These are phyloP conservation scores for Phengaris arion DNA, from an alignment of 2,888 invertebrate genomes.

Conservation along the genomic window DNA sequence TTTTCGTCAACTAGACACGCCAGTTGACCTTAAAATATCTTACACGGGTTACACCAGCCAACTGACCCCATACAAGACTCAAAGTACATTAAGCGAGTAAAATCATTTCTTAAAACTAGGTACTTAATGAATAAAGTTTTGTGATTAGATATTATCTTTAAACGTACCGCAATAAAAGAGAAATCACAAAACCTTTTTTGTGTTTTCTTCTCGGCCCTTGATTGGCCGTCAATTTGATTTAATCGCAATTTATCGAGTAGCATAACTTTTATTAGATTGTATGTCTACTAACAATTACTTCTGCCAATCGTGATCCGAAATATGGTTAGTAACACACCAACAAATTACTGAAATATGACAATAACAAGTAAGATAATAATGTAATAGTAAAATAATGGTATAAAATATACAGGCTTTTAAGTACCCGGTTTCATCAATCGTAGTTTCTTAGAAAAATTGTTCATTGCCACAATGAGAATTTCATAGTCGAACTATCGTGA, in stretches of 20 bases:
- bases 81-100: too few species aligned
- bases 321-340: background rate
- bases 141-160: background rate
- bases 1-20: too few species aligned
- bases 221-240: slow-evolving; percentile 20
- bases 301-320: slow-evolving; percentile 18
- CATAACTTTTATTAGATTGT: slow-evolving; percentile 26
- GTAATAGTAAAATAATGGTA: background rate
- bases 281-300: slow-evolving; percentile 1
- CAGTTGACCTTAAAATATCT: too few species aligned
- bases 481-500: background rate
- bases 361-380: background rate
- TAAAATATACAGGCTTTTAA: background rate
- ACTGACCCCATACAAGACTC: too few species aligned
- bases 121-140: background rate
- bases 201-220: slow-evolving; percentile 6
- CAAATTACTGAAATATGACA: background rate
- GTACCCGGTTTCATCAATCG: background rate
- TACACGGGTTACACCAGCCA: too few species aligned
- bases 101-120: too few species aligned
- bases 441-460: background rate
- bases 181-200: background rate
- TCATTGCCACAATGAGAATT: background rate
- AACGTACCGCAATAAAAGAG: background rate
- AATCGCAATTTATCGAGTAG: slow-evolving; percentile 8